phyloP scores from a whole-genome alignment of 2,113 vertebrate species.

The Anseranas semipalmata region DNA sequence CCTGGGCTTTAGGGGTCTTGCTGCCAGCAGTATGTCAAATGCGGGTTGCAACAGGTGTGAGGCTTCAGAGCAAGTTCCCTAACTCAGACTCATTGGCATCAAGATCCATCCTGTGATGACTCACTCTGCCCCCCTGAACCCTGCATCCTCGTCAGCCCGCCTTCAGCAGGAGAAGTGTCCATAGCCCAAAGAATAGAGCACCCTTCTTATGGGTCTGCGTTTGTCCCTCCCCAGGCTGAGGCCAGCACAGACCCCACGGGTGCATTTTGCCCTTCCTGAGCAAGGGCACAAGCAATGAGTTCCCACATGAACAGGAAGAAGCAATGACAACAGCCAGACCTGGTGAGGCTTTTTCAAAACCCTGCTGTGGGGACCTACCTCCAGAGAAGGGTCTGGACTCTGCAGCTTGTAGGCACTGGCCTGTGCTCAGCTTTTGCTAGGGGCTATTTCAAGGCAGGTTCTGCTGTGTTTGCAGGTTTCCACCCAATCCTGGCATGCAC shows the following conservation, averaged over 20 bases:
- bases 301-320: background rate
- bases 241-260: background rate
- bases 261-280: background rate
- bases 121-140: background rate
- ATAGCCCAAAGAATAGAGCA: background rate
- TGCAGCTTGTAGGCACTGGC: background rate
- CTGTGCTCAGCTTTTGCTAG: background rate
- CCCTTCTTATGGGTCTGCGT: background rate
- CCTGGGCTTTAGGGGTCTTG: background rate
- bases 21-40: background rate
- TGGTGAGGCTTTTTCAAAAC: background rate
- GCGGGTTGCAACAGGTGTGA: background rate
- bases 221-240: background rate
- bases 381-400: background rate
- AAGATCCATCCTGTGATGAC: background rate
- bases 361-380: background rate
- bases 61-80: background rate
- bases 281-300: background rate
- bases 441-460: constrained; percentile 27
- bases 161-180: background rate
- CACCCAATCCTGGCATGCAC: constrained; percentile 32
- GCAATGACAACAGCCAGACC: fast-evolving
- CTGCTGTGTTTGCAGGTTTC: constrained; percentile 16
- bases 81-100: background rate
- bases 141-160: background rate